A percentile compares a stretch with the other conserved stretches of the same genome.
Conservation (phyloP, 2,113 vertebrate species). For the Lanius ludovicianus region DNA sequence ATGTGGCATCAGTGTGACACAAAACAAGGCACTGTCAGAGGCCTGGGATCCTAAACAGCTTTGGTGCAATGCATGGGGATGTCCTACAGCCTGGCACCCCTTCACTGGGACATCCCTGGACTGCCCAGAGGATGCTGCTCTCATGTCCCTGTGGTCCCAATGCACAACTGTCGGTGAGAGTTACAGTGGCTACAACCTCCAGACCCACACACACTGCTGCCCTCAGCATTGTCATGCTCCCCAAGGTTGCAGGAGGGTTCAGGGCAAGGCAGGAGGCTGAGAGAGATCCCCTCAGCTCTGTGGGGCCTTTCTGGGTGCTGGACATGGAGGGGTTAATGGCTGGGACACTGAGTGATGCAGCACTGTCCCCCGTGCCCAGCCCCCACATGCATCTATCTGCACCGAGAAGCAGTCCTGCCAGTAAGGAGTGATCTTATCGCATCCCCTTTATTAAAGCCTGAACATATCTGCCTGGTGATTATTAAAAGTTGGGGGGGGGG, state of each 20-base stretch:
- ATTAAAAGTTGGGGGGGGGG: slow-evolving; percentile 69
- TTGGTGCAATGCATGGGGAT: neutral
- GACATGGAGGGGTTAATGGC: slow-evolving; percentile 42
- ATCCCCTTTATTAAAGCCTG: slow-evolving; percentile 69
- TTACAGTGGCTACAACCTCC: neutral
- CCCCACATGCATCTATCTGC: slow-evolving; percentile 51
- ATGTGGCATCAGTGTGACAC: neutral
- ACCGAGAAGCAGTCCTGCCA: slow-evolving; percentile 63
- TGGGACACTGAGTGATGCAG: slow-evolving; percentile 22
- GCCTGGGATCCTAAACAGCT: neutral
- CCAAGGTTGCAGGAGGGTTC: neutral
- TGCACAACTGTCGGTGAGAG: neutral
- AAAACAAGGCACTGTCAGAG: neutral
- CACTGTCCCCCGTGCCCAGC: slow-evolving; percentile 27
- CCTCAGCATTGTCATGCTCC: neutral
- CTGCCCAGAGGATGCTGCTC: neutral
- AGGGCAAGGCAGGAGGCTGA: neutral
- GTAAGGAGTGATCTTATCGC: slow-evolving; percentile 67
- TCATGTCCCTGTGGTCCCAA: neutral
- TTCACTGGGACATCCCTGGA: neutral
- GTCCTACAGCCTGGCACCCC: neutral
- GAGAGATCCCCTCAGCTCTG: neutral
- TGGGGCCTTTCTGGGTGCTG: neutral
- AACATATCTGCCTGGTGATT: slow-evolving; percentile 70
- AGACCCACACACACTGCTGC: fast-evolving